phyloP scores from a whole-genome alignment of 1,140 invertebrate species.

The Wiebesia pumilae region DNA sequence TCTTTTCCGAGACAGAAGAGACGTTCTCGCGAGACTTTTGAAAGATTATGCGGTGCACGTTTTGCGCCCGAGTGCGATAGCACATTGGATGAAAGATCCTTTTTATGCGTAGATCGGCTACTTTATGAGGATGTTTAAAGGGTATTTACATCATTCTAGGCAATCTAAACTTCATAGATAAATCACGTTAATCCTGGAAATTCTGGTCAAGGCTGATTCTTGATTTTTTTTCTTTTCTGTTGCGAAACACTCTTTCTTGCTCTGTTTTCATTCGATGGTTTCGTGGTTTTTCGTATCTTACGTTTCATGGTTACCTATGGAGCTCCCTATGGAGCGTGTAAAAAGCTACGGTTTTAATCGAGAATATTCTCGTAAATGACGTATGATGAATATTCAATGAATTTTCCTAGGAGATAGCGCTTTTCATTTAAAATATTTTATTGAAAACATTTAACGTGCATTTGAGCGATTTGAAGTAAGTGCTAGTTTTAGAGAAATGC shows the following conservation, averaged over 20 bases:
- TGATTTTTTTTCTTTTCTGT: neutral
- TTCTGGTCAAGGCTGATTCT: constrained; percentile 24
- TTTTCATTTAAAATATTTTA: no score
- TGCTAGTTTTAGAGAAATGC: no score
- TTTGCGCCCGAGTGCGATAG: neutral
- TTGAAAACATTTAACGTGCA: no score
- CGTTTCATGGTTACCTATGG: no score
- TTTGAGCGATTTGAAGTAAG: no score
- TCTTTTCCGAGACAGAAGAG: neutral
- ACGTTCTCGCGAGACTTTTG: neutral
- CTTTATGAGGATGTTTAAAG: constrained; percentile 24
- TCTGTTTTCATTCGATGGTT: neutral
- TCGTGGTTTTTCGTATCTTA: neutral
- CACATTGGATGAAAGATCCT: neutral
- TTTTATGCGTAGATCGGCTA: neutral
- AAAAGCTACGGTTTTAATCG: no score
- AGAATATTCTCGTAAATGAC: no score
- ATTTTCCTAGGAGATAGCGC: no score
- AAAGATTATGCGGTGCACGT: constrained; percentile 29
- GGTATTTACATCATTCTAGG: constrained; percentile 34
- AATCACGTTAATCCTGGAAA: constrained; percentile 26
- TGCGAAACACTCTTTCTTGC: neutral
- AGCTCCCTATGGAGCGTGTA: no score
- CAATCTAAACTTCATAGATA: constrained; percentile 17
- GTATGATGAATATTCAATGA: no score